phyloP scores from a whole-genome alignment of 2,113 vertebrate species.

The Semnornis frantzii region DNA sequence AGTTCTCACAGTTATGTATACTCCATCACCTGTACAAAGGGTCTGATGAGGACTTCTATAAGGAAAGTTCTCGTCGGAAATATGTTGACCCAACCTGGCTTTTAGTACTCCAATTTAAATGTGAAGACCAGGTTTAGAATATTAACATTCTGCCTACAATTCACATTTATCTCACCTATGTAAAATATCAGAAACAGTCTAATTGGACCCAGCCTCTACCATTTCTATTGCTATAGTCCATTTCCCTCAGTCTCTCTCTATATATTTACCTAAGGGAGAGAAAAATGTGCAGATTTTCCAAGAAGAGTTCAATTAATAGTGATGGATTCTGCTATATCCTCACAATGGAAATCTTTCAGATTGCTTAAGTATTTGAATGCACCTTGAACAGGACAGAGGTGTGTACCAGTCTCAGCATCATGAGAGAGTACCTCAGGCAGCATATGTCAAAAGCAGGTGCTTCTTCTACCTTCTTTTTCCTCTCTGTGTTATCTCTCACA shows the following conservation, averaged over 20 bases:
- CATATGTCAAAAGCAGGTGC: neutral
- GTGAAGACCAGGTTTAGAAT: neutral
- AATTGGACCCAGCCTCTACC: neutral
- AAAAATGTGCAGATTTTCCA: neutral
- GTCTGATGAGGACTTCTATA: neutral
- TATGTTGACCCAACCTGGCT: neutral
- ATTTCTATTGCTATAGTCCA: neutral
- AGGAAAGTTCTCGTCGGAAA: neutral
- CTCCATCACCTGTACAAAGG: neutral
- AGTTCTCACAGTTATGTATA: neutral
- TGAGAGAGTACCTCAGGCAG: neutral
- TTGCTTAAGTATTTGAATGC: neutral
- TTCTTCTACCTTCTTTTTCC: neutral
- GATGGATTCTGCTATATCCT: neutral
- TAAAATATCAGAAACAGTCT: constrained; percentile 6
- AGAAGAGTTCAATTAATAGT: neutral
- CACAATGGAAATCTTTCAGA: neutral
- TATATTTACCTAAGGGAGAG: neutral
- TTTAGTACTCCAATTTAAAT: constrained; percentile 37
- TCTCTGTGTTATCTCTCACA: neutral
- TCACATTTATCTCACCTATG: neutral
- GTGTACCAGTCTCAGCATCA: neutral
- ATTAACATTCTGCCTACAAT: constrained; percentile 3
- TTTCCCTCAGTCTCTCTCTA: neutral
- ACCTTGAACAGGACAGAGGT: neutral